A percentile compares a stretch with the other conserved stretches of the same genome.
These are phyloP conservation scores for Delichon dasypus DNA, from an alignment of 2,797 vertebrate species.

Conservation along the genomic window DNA sequence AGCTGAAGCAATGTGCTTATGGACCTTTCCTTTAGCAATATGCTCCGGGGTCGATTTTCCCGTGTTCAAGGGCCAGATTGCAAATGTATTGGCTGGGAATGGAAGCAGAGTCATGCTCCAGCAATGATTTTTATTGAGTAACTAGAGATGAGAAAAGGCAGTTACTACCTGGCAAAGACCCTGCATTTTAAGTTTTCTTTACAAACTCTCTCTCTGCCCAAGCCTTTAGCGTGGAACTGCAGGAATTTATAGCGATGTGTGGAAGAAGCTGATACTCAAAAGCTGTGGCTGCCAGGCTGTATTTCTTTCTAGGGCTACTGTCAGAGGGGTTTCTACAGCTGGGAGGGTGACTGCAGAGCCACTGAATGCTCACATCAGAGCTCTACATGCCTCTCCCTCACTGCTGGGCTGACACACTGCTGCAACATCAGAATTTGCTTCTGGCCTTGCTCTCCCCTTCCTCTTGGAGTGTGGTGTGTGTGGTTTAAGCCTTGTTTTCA, in stretches of 20 bases:
- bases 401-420: background rate
- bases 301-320: background rate
- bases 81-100: conserved; percentile 21
- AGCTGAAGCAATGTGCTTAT: background rate
- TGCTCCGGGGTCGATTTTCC: background rate
- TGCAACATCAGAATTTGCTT: background rate
- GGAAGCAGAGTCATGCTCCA: conserved; percentile 18
- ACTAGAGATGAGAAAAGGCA: conserved; percentile 17
- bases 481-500: background rate
- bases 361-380: background rate
- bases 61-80: conserved; percentile 14
- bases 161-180: conserved; percentile 19
- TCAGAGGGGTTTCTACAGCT: background rate
- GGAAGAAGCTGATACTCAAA: background rate
- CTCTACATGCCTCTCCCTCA: background rate
- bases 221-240: background rate
- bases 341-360: background rate
- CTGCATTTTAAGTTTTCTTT: conserved; percentile 17
- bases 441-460: background rate
- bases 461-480: accelerated
- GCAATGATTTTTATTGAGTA: conserved; percentile 53
- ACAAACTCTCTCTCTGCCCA: background rate
- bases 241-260: background rate
- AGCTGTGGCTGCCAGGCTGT: background rate
- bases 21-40: background rate